Conservation (phyloP, 2,888 invertebrate species). For the Orchesellides sinensis region DNA sequence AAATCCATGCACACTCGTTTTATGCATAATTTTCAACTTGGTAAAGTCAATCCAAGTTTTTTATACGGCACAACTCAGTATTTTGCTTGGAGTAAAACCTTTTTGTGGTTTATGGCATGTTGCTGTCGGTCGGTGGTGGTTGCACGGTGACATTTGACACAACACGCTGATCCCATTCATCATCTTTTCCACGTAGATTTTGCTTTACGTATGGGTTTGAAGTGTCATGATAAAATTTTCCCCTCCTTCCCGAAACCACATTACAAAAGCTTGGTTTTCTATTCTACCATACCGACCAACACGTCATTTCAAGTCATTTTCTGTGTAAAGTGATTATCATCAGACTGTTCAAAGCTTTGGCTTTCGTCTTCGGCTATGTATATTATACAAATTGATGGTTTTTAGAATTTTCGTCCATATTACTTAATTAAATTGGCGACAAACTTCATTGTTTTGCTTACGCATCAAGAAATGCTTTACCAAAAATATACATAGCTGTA, state of each 20-base stretch:
- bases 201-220: too few species aligned
- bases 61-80: background rate
- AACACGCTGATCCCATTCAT: slow-evolving; percentile 57
- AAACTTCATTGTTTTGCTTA: too few species aligned
- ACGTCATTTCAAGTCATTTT: background rate
- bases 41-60: background rate
- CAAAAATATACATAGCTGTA: too few species aligned
- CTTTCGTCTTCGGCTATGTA: too few species aligned
- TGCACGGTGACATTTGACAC: slow-evolving; percentile 58
- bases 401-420: too few species aligned
- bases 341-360: too few species aligned
- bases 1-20: background rate
- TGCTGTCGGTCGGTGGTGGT: background rate
- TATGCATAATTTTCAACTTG: background rate
- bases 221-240: too few species aligned
- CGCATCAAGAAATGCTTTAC: too few species aligned
- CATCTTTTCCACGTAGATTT: slow-evolving; percentile 15
- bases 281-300: background rate
- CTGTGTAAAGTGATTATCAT: background rate
- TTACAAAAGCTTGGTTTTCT: too few species aligned
- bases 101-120: background rate
- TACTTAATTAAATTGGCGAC: too few species aligned
- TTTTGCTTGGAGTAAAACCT: background rate
- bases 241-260: too few species aligned
- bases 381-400: too few species aligned